Evolutionary conservation across 2,797 vertebrate species (phyloP).

Genomic region (Ctenochaetus hawaiiensis): DNA sequence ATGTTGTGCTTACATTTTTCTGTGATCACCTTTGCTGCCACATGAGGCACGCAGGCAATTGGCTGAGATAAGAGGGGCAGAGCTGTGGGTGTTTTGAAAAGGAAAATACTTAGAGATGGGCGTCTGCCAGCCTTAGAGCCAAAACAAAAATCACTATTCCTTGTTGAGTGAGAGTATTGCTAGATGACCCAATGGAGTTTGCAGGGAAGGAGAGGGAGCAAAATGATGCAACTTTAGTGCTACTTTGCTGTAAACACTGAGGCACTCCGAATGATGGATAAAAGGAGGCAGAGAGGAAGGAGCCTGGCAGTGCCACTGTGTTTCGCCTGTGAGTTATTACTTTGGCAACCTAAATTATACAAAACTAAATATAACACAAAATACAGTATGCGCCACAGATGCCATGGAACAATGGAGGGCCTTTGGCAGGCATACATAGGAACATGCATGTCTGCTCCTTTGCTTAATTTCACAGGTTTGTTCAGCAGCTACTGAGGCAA

Average conservation of each 20-base stretch:
- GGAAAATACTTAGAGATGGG: constrained; percentile 7
- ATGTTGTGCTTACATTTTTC: constrained; percentile 8
- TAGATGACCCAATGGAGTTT: constrained; percentile 28
- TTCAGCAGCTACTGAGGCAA: not conserved
- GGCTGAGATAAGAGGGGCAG: constrained; percentile 15
- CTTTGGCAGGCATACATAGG: constrained; percentile 23
- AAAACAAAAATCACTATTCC: constrained; percentile 23
- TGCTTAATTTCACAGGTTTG: constrained; percentile 12
- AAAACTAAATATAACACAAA: constrained; percentile 48
- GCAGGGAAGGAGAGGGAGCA: not conserved
- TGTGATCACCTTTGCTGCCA: constrained; percentile 34
- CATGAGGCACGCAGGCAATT: not conserved
- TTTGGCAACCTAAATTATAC: constrained; percentile 33
- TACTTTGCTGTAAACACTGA: constrained; percentile 9
- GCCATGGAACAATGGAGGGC: constrained; percentile 35
- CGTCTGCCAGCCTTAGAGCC: constrained; percentile 3
- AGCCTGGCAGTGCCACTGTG: constrained; percentile 24
- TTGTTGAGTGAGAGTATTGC: constrained; percentile 16
- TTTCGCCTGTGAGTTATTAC: constrained; percentile 30
- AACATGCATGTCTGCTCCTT: constrained; percentile 4
- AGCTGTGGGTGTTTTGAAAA: constrained; percentile 10
- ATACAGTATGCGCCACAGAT: constrained; percentile 38
- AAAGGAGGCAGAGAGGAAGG: constrained; percentile 22
- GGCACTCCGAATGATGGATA: constrained; percentile 15
- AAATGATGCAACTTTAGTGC: constrained; percentile 30